A percentile compares a stretch with the other conserved stretches of the same genome.
Conservation (phyloP, 2,888 invertebrate species). For the Sepioteuthis lessoniana region DNA sequence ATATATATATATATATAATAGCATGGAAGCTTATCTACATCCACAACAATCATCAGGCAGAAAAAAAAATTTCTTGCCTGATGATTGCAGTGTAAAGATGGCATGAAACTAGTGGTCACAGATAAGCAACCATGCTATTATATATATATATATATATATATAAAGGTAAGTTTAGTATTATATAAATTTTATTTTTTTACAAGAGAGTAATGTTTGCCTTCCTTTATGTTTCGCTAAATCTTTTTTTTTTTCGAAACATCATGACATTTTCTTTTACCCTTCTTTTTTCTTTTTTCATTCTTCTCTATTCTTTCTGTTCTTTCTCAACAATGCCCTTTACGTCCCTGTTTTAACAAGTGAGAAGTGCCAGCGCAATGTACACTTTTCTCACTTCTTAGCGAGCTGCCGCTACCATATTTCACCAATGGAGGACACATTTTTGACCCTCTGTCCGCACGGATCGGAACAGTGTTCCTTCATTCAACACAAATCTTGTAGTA, state of each 20-base stretch:
- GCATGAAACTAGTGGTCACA: too few relatives aligned
- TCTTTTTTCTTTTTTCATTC: not conserved
- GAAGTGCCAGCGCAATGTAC: not conserved
- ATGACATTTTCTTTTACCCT: not conserved
- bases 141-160: too few relatives aligned
- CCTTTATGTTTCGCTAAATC: not conserved
- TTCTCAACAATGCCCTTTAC: not conserved
- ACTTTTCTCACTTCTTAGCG: not conserved
- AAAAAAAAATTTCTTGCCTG: too few relatives aligned
- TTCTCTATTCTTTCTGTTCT: too few relatives aligned
- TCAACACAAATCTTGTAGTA: not conserved
- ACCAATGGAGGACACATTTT: not conserved
- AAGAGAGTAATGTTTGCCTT: not conserved
- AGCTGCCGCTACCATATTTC: not conserved
- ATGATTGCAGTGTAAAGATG: too few relatives aligned
- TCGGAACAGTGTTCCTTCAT: not conserved
- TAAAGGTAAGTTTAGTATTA: too few relatives aligned
- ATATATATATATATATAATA: too few relatives aligned
- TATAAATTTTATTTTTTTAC: too few relatives aligned
- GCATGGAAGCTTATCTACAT: too few relatives aligned
- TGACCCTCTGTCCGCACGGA: not conserved
- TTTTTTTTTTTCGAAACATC: not conserved
- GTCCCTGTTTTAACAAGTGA: not conserved
- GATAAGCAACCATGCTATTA: too few relatives aligned
- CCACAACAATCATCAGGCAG: too few relatives aligned